Conservation (phyloP, 2,113 vertebrate genomes). For the Leiothrix lutea region DNA sequence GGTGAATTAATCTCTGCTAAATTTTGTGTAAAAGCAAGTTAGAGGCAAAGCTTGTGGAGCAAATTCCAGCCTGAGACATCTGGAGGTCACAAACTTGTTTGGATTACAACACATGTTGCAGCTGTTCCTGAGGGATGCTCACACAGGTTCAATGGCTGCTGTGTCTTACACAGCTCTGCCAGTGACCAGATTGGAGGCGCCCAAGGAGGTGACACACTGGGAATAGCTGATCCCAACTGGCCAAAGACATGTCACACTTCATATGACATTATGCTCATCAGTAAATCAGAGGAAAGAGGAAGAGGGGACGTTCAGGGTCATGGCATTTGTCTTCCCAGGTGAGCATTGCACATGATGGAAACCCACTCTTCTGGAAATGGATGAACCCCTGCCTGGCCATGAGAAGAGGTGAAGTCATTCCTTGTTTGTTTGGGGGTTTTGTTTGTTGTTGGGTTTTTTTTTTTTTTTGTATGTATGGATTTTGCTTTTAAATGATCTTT, state of each 20-base stretch:
- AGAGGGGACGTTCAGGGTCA: neutral
- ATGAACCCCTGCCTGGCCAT: neutral
- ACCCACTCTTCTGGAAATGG: neutral
- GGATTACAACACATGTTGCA: neutral
- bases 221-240: neutral
- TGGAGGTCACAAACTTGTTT: neutral
- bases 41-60: neutral
- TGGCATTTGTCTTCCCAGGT: neutral
- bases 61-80: neutral
- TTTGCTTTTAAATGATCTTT: neutral
- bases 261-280: no score
- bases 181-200: rapidly evolving
- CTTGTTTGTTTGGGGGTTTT: neutral
- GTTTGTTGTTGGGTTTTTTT: neutral
- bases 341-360: rapidly evolving
- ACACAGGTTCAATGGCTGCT: neutral
- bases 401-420: neutral
- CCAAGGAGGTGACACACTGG: neutral
- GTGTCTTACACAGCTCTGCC: neutral
- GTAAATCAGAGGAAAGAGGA: neutral
- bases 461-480: neutral
- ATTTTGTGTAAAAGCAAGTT: neutral
- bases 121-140: rapidly evolving
- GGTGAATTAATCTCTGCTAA: neutral
- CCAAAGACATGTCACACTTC: neutral